Base-by-base conservation (phyloP, 92 coral and sea anemone species). In the Muricea muricata region DNA sequence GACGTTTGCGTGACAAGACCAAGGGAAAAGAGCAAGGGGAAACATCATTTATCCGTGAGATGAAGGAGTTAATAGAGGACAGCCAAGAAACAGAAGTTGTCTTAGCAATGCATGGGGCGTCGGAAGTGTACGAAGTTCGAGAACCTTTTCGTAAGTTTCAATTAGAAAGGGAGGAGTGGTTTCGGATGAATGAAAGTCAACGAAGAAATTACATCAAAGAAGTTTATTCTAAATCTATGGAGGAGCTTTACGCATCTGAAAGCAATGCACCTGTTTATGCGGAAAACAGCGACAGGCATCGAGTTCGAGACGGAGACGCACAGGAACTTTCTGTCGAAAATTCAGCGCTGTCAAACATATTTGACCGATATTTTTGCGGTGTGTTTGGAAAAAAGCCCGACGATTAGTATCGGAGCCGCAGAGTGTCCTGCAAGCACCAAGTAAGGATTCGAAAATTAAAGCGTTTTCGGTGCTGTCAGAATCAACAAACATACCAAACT, bases 21-120 rank as follows among this genome's bases (percentile, higher is more conserved):
- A 26, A 30, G 4, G 48, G 52, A 11, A 23, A 17, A 18, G 77
- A 70, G 18, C 50, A 34, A 37, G 77, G 31, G 4, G 77, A 70
- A 82, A 82, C 86, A 37, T 73, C 79, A 15, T 82, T 82, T 48
- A 58, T 75, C 7, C 69, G 66, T 20, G 75, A 75, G 9, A 52
- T 82, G 68, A 82, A 68, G 65, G 86, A 67, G 63, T n/a, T 82
- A 33, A 82, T 82, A 30, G 86, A 82, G 47, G 86, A 82, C 45
- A 56, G 70, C 48, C 66, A 68, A 46, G 86, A 82, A 52, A 68
- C 86, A 21, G 69, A 80, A 69, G 63, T 65, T 61, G 63, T 52
- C 15, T 20, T 82, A 54, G 65, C 86, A 2, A 40, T 82, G 42
- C 50, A 67, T 50, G 69, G 69, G 32, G 54, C 34, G 37, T 80